Conservation (phyloP, 2,888 invertebrate genomes). For the Meghimatium bilineatum region DNA sequence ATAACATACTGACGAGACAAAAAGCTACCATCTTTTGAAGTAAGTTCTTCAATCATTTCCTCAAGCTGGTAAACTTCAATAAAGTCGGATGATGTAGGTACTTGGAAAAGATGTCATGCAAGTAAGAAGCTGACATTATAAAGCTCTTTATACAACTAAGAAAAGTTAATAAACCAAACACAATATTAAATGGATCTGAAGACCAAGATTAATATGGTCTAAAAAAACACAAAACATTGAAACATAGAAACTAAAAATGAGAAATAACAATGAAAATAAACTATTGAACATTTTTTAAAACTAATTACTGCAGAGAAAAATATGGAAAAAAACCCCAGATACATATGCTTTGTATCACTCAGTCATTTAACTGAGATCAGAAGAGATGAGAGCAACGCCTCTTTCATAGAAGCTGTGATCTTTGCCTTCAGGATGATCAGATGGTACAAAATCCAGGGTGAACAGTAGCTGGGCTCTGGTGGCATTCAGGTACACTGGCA, state of each 20-base stretch:
- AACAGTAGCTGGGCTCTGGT: slow-evolving; percentile 95
- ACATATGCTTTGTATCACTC: background rate
- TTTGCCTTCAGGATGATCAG: slow-evolving; percentile 89
- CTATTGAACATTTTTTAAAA: background rate
- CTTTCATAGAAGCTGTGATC: slow-evolving; percentile 96
- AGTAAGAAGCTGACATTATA: background rate
- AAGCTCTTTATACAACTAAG: background rate
- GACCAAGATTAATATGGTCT: background rate
- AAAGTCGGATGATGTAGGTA: background rate
- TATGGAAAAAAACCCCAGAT: background rate
- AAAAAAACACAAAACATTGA: background rate
- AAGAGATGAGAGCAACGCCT: slow-evolving; percentile 96
- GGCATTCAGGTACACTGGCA: slow-evolving; percentile 98
- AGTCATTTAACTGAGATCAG: slow-evolving; percentile 80
- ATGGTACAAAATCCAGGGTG: slow-evolving; percentile 94
- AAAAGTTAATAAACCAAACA: background rate
- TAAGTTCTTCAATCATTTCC: too few relatives aligned
- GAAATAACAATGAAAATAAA: background rate
- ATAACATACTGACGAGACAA: too few relatives aligned
- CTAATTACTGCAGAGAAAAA: background rate
- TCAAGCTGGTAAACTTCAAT: too few relatives aligned
- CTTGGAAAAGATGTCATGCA: background rate
- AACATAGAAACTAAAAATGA: background rate
- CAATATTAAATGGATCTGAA: background rate
- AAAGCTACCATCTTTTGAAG: too few relatives aligned